Evolutionary conservation across 2,113 vertebrate species (phyloP).

Genomic region (Spea bombifrons): DNA sequence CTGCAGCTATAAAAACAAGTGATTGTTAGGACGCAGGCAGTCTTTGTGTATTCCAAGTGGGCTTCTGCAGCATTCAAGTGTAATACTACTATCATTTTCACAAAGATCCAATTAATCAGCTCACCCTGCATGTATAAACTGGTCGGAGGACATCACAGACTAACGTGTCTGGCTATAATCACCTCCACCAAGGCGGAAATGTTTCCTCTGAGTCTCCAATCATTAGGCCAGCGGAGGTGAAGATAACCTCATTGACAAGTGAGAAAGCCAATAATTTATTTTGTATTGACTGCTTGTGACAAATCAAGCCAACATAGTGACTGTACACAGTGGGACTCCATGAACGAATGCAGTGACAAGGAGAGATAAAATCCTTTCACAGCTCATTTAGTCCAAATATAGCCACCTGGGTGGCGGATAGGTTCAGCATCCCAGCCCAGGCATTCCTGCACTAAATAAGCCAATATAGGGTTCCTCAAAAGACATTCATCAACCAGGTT

Average conservation of each 20-base stretch:
- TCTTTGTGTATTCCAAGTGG: conserved; percentile 58
- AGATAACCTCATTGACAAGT: conserved; percentile 85
- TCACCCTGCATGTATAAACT: conserved; percentile 68
- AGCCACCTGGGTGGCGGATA: conserved; percentile 92
- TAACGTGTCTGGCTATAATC: conserved; percentile 62
- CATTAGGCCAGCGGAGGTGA: conserved; percentile 68
- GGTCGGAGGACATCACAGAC: conserved; percentile 60
- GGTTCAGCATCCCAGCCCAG: conserved; percentile 77
- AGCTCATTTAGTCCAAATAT: conserved; percentile 96
- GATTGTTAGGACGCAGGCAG: conserved; percentile 57
- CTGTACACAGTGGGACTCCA: conserved; percentile 66
- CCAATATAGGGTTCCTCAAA: conserved; percentile 76
- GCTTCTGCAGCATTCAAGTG: conserved; percentile 57
- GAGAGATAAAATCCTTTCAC: conserved; percentile 88
- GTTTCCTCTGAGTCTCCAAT: conserved; percentile 71
- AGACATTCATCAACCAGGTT: conserved; percentile 84
- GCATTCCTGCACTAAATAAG: conserved; percentile 77
- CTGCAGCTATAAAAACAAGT: conserved; percentile 47
- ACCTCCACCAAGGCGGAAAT: conserved; percentile 67
- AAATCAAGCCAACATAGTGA: conserved; percentile 81
- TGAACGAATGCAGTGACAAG: conserved; percentile 72
- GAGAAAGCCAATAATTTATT: conserved; percentile 94
- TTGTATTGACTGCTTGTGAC: conserved; percentile 91
- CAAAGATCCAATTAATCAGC: conserved; percentile 72
- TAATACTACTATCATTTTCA: conserved; percentile 62